Evolutionary conservation across 2,113 vertebrate species (phyloP).

Genomic region (Archocentrus centrarchus): DNA sequence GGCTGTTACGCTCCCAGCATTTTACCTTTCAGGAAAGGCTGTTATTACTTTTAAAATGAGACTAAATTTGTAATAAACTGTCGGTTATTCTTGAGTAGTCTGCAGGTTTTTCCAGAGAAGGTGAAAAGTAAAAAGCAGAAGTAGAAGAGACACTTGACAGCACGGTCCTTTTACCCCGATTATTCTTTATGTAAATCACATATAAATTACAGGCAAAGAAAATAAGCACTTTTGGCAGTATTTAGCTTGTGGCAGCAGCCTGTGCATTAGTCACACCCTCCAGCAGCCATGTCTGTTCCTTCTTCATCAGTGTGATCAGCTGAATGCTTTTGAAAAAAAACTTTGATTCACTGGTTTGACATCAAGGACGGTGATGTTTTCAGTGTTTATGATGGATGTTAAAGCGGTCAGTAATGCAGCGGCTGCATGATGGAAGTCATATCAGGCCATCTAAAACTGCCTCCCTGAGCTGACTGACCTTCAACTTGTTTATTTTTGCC

Average conservation of each 20-base stretch:
- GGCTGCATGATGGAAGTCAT: constrained; percentile 6
- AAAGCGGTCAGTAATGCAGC: constrained; percentile 10
- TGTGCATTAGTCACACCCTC: neutral
- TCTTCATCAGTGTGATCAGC: neutral
- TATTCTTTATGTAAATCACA: neutral
- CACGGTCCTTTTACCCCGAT: neutral
- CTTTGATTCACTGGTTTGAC: neutral
- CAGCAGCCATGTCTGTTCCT: neutral
- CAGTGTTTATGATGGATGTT: constrained; percentile 29
- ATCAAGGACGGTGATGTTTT: constrained; percentile 25
- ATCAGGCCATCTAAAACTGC: neutral
- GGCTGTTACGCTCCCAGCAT: neutral
- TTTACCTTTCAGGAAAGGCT: neutral
- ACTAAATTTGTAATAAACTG: neutral
- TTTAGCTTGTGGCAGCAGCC: neutral
- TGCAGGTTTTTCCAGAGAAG: neutral
- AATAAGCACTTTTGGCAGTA: neutral
- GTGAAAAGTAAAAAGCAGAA: neutral
- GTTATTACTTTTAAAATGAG: neutral
- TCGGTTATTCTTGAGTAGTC: neutral
- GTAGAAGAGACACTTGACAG: neutral
- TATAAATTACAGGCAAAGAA: neutral
- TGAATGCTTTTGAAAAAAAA: neutral
- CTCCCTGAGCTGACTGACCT: constrained; percentile 33
- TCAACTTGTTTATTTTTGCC: constrained; percentile 53